A percentile compares a stretch with the other conserved stretches of the same genome.
Evolutionary conservation across 2,113 vertebrate genomes (phyloP).

Genomic region (Hyperopisus bebe): DNA sequence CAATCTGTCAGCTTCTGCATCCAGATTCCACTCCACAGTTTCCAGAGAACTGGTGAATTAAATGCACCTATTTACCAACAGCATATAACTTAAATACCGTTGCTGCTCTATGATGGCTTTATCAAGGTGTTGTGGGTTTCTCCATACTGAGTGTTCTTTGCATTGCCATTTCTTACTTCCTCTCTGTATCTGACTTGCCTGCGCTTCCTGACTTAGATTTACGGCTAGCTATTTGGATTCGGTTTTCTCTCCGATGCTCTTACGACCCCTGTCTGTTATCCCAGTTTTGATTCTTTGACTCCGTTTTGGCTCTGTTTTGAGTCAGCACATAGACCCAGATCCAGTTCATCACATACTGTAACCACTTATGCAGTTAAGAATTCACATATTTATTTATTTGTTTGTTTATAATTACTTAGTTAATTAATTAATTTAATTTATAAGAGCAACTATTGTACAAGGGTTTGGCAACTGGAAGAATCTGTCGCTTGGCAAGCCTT

Average conservation of each 20-base stretch:
- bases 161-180: background rate
- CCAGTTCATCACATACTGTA: background rate
- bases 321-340: background rate
- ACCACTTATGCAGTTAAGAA: background rate
- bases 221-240: background rate
- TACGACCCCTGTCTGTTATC: background rate
- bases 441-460: background rate
- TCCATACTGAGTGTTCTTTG: background rate
- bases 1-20: background rate
- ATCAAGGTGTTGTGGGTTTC: background rate
- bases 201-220: background rate
- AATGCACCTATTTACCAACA: background rate
- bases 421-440: background rate
- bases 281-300: background rate
- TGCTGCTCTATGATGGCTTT: background rate
- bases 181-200: background rate
- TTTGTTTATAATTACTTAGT: background rate
- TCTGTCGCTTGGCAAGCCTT: background rate
- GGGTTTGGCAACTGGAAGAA: background rate
- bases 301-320: background rate
- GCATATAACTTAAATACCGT: background rate
- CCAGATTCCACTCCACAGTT: background rate
- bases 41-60: background rate
- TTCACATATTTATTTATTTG: background rate
- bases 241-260: background rate